A percentile compares a stretch with the other conserved stretches of the same genome.
These are phyloP conservation scores for Spilosoma lubricipeda DNA, from an alignment of 2,888 invertebrate genomes.

Conservation along the genomic window DNA sequence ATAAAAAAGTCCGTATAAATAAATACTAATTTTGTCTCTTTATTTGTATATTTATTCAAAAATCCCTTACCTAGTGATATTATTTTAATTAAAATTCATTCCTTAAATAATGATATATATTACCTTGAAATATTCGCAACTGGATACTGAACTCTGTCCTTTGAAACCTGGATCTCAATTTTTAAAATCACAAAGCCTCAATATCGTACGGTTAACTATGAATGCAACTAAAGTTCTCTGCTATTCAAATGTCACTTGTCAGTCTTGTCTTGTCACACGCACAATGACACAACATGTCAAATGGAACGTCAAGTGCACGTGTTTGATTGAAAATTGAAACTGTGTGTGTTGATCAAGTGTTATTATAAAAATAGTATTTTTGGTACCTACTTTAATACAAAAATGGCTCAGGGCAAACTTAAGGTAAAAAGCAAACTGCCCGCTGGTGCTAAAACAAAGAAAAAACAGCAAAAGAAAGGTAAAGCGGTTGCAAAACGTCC, in stretches of 20 bases:
- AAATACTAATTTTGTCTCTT: conserved; percentile 55
- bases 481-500: conserved; percentile 86
- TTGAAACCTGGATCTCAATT: not conserved
- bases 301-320: conserved; percentile 6
- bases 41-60: conserved; percentile 54
- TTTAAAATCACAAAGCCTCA: not conserved
- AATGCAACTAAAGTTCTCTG: not conserved
- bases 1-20: conserved; percentile 72
- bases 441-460: conserved; percentile 83
- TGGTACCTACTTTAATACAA: not conserved
- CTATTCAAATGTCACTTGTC: not conserved
- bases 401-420: conserved; percentile 90
- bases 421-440: conserved; percentile 89
- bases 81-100: not conserved
- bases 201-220: not conserved
- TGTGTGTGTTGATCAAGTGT: not conserved
- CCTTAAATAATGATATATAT: not conserved
- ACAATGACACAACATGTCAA: not conserved
- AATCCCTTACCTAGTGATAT: conserved; percentile 15
- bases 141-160: not conserved
- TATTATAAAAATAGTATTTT: too few relatives aligned
- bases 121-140: not conserved
- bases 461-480: conserved; percentile 84
- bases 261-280: too few relatives aligned
- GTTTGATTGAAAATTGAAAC: not conserved